A percentile compares a stretch with the other conserved stretches of the same genome.
phyloP scores from a whole-genome alignment of 2,797 vertebrate species.

The Oryzias dopingdopingensis region DNA sequence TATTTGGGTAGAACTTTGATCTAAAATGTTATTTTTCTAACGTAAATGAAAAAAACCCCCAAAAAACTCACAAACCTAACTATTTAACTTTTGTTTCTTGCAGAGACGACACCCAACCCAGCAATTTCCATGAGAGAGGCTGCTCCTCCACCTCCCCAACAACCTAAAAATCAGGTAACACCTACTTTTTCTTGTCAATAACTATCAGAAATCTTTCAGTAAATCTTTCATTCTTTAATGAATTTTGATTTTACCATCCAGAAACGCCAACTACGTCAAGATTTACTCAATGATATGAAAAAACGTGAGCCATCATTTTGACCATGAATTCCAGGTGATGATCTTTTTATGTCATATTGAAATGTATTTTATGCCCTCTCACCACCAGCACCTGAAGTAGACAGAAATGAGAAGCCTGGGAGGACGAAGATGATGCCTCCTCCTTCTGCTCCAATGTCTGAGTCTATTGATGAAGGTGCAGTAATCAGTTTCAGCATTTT shows the following conservation, averaged over 20 bases:
- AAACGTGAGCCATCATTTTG: conserved; percentile 66
- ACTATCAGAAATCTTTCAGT: too few relatives aligned
- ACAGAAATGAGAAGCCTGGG: conserved; percentile 73
- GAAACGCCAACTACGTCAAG: conserved; percentile 51
- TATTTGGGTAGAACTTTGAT: conserved; percentile 68
- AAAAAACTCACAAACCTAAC: neutral
- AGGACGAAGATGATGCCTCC: conserved; percentile 60
- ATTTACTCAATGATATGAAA: conserved; percentile 40
- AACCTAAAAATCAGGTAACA: conserved; percentile 45
- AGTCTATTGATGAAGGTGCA: conserved; percentile 68
- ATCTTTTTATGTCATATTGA: neutral
- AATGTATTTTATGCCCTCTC: neutral
- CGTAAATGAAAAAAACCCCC: neutral
- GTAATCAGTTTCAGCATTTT: conserved; percentile 17
- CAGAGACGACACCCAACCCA: conserved; percentile 54
- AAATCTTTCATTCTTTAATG: neutral
- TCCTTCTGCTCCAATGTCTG: conserved; percentile 28
- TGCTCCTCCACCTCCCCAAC: conserved; percentile 61
- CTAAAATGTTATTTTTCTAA: neutral
- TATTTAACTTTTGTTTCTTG: neutral
- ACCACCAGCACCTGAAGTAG: conserved; percentile 70
- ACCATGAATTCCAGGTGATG: neutral
- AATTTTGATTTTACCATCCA: conserved; percentile 18
- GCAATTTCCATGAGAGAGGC: conserved; percentile 52
- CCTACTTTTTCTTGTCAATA: neutral